Conservation (phyloP, 2,888 invertebrate species). For the Gymnoscelis rufifasciata region DNA sequence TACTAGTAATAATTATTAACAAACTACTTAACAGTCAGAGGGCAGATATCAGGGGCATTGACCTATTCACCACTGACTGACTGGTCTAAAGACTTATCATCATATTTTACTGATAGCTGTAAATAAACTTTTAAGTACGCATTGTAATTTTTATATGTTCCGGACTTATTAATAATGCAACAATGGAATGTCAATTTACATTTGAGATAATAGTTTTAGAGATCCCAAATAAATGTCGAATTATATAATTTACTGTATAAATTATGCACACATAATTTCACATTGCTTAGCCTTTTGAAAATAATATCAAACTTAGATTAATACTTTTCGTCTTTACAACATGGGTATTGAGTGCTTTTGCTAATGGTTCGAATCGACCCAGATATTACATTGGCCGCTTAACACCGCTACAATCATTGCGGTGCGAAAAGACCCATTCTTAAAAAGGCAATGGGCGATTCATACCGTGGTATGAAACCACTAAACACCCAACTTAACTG, state of each 20-base stretch:
- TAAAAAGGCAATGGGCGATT: too few species aligned
- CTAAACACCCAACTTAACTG: too few species aligned
- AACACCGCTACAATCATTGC: too few species aligned
- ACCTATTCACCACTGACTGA: not conserved
- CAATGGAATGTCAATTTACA: conserved; percentile 72
- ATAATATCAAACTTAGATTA: not conserved
- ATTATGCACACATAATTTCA: conserved; percentile 13
- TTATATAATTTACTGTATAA: conserved; percentile 30
- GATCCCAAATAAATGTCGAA: conserved; percentile 44
- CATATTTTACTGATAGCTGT: conserved; percentile 9
- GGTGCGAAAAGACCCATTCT: too few species aligned
- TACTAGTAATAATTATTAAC: conserved; percentile 22
- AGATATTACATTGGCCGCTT: too few species aligned
- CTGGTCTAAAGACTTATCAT: conserved; percentile 18
- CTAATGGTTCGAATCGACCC: too few species aligned
- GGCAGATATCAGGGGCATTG: not conserved
- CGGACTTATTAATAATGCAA: conserved; percentile 54
- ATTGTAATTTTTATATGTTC: conserved; percentile 2
- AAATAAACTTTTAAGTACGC: conserved; percentile 14
- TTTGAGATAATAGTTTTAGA: conserved; percentile 68
- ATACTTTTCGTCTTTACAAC: too few species aligned
- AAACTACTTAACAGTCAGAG: conserved; percentile 3
- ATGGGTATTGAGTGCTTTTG: too few species aligned
- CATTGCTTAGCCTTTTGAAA: not conserved
- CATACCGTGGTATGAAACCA: too few species aligned